Percentiles rank a stretch among this genome's conserved stretches.
phyloP scores from a whole-genome alignment of 2,888 invertebrate species.

The Diadromus collaris region DNA sequence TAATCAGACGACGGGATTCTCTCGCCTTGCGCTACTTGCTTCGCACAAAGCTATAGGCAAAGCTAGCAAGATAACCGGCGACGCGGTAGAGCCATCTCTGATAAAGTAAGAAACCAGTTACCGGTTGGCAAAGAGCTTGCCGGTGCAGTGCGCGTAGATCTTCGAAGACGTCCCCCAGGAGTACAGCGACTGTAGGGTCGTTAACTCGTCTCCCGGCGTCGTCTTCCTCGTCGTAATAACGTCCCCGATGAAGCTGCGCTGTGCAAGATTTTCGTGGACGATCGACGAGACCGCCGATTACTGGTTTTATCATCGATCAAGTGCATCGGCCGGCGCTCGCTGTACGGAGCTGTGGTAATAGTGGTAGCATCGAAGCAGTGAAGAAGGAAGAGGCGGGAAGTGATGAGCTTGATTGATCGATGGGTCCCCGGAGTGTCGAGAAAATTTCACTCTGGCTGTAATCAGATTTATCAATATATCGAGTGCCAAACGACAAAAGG shows the following conservation, averaged over 20 bases:
- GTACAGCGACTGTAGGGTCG: slow-evolving; percentile 45
- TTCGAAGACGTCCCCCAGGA: slow-evolving; percentile 18
- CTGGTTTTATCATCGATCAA: slow-evolving; percentile 76
- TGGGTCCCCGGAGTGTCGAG: slow-evolving; percentile 46
- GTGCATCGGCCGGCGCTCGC: slow-evolving; percentile 36
- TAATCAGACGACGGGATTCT: slow-evolving; percentile 74
- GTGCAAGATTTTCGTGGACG: slow-evolving; percentile 56
- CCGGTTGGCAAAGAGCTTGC: slow-evolving; percentile 40
- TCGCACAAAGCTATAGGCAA: slow-evolving; percentile 28
- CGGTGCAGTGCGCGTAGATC: neutral
- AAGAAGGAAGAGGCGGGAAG: slow-evolving; percentile 29
- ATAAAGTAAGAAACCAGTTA: slow-evolving; percentile 62
- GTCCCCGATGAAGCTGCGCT: slow-evolving; percentile 25
- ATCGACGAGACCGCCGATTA: slow-evolving; percentile 70
- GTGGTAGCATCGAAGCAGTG: neutral
- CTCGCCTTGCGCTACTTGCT: slow-evolving; percentile 24
- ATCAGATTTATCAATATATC: slow-evolving; percentile 46
- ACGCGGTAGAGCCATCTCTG: slow-evolving; percentile 43
- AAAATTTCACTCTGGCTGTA: slow-evolving; percentile 49
- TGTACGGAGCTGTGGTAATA: neutral
- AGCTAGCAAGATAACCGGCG: slow-evolving; percentile 38
- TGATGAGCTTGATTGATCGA: slow-evolving; percentile 59
- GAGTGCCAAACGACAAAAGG: slow-evolving; percentile 1
- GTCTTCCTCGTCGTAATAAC: slow-evolving; percentile 1
- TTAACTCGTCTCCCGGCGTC: slow-evolving; percentile 42